phyloP scores from a whole-genome alignment of 2,797 vertebrate genomes.

The Hypotaenidia okinawae region DNA sequence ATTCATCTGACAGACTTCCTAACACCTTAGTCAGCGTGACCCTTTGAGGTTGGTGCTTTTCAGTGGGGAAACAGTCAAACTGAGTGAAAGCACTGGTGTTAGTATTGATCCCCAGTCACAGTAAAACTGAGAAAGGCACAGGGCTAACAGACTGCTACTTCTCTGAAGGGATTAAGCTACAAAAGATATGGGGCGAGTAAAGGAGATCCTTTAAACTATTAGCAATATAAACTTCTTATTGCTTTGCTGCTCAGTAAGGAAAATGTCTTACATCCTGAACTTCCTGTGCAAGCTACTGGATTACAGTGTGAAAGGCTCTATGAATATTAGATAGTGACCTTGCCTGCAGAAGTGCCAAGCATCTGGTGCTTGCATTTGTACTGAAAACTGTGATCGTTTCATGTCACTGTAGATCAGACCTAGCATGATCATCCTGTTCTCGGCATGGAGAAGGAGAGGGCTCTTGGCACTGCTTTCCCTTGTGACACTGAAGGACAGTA shows the following conservation, averaged over 20 bases:
- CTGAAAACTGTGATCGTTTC: conserved; percentile 33
- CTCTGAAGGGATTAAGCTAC: neutral
- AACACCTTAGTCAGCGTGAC: neutral
- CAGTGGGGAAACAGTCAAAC: neutral
- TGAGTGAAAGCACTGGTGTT: neutral
- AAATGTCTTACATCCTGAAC: neutral
- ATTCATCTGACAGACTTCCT: neutral
- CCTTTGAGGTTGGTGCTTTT: neutral
- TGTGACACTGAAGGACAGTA: neutral
- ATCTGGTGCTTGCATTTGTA: neutral
- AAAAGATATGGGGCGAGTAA: neutral
- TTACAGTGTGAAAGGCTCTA: neutral
- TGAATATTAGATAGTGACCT: conserved; percentile 43
- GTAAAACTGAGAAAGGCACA: neutral
- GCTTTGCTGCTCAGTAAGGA: neutral
- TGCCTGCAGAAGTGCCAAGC: neutral
- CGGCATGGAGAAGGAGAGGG: neutral
- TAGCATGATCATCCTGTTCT: neutral
- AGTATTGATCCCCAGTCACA: neutral
- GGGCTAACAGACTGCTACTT: neutral
- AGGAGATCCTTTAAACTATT: neutral
- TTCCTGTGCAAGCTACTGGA: neutral
- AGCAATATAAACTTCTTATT: neutral
- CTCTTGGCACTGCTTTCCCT: neutral
- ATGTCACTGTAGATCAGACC: conserved; percentile 33